Conservation (phyloP, 2,888 invertebrate genomes). For the Cephus pulcher region DNA sequence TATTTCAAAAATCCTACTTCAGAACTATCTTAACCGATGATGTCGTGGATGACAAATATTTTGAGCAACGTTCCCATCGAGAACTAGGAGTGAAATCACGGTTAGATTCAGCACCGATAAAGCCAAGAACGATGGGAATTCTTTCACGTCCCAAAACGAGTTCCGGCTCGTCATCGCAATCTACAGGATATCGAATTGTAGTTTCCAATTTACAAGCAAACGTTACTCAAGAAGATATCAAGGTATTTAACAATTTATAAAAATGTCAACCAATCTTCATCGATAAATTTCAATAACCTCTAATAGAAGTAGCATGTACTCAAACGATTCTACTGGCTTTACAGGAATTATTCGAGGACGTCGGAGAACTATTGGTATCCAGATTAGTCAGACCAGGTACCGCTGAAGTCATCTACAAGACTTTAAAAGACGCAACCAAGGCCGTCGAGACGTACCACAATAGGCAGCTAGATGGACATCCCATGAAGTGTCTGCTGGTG, state of each 20-base stretch:
- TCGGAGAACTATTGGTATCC: slow-evolving; percentile 87
- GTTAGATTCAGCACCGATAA: slow-evolving; percentile 64
- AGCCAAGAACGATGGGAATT: slow-evolving; percentile 48
- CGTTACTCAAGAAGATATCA: slow-evolving; percentile 91
- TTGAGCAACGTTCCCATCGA: slow-evolving; percentile 51
- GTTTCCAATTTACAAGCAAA: slow-evolving; percentile 90
- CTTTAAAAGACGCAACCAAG: slow-evolving; percentile 85
- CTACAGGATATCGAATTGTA: slow-evolving; percentile 83
- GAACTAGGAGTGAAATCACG: slow-evolving; percentile 64
- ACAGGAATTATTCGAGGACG: slow-evolving; percentile 93
- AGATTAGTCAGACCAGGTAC: slow-evolving; percentile 87
- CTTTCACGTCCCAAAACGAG: slow-evolving; percentile 66
- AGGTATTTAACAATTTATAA: slow-evolving; percentile 68
- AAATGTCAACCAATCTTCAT: neutral
- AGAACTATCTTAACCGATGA: slow-evolving; percentile 57
- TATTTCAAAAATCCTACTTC: neutral
- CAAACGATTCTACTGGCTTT: neutral
- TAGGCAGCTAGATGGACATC: slow-evolving; percentile 91
- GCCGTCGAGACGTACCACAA: slow-evolving; percentile 95
- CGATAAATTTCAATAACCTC: neutral
- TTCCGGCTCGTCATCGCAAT: slow-evolving; percentile 53
- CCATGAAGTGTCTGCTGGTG: slow-evolving; percentile 90
- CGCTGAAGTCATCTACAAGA: slow-evolving; percentile 92
- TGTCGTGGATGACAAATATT: slow-evolving; percentile 50
- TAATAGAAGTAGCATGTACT: neutral